Evolutionary conservation across 2,113 vertebrate genomes (phyloP).

Genomic region (Laterallus jamaicensis): DNA sequence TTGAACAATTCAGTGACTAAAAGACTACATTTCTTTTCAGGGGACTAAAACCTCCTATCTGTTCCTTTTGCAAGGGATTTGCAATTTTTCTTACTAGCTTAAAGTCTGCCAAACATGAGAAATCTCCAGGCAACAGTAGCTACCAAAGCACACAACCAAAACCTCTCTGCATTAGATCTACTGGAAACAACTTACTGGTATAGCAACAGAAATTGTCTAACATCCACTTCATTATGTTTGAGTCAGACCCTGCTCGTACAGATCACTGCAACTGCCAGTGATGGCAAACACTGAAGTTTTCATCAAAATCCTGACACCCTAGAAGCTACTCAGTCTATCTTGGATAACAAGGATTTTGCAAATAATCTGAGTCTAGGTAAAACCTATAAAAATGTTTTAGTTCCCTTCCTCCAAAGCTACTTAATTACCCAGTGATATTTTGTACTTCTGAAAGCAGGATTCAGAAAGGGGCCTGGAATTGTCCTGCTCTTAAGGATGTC

Average conservation of each 20-base stretch:
- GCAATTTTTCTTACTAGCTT: not conserved
- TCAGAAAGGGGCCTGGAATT: not conserved
- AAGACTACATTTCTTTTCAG: not conserved
- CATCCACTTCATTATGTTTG: not conserved
- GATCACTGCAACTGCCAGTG: not conserved
- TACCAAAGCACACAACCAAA: not conserved
- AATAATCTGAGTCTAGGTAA: not conserved
- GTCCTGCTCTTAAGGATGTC: not conserved
- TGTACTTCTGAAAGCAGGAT: not conserved
- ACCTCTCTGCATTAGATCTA: not conserved
- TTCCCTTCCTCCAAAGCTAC: not conserved
- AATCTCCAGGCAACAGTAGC: not conserved
- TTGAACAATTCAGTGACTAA: not conserved
- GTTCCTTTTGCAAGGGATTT: not conserved
- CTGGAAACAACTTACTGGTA: not conserved
- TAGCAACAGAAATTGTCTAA: not conserved
- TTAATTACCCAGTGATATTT: not conserved
- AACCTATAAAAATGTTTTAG: not conserved
- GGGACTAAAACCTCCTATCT: not conserved
- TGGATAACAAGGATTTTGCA: not conserved
- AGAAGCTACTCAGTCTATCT: not conserved
- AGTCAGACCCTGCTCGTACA: not conserved
- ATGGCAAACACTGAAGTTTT: not conserved
- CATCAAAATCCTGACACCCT: not conserved
- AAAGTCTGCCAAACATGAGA: not conserved